Evolutionary conservation across 64 coral and sea anemone genomes (phyloP), one percentile per base, ranked within the genome.

Genomic region (Pocillopora verrucosa): DNA sequence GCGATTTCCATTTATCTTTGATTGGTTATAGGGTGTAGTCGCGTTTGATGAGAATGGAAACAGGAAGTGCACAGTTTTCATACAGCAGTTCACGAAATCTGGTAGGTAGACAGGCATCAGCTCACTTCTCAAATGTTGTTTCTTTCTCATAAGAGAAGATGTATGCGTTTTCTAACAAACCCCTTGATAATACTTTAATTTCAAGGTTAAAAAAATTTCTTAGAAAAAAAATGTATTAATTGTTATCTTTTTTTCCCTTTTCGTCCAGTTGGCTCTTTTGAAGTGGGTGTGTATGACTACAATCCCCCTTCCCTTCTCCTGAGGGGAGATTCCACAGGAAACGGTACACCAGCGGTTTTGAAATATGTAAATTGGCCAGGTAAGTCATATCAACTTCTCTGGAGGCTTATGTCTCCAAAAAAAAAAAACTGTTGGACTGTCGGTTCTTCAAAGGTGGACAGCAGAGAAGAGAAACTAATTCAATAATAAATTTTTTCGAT

Each of bases 11-110:
- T 17, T 16, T 16, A 57, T 57, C 13, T 15, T 56, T 57, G 41
- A 7, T 51, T 7, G 41, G 41, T 51, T 15, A 80, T 26, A 85
- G 82, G 82, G 82, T 9, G 37, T 56, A 36, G 82, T 85, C 16
- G 17, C 82, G 9, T 85, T 85, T 72, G 82, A 85, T 41, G 19
- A 85, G 65, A 72, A 85, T 72, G 82, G 82, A 12, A 65, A 85
- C 22, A 72, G 82, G 38, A 68, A 30, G 45, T 85, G 82, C 26
- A 85, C 70, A 57, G 82, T 85, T 20, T 85, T 85, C 20, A 85
- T 85, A 36, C 82, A 72, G 19, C 82, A 85, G 82, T 85, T 85
- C 26, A 85, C 63, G 61, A 85, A 85, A 85, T 85, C 82, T 56
- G 57, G 82, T 85, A 30, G 67, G 22, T 70, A 30, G 25, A 70